Percentiles rank a stretch among this genome's conserved stretches.
phyloP scores from a whole-genome alignment of 2,888 invertebrate genomes.

The Dynastes maya region DNA sequence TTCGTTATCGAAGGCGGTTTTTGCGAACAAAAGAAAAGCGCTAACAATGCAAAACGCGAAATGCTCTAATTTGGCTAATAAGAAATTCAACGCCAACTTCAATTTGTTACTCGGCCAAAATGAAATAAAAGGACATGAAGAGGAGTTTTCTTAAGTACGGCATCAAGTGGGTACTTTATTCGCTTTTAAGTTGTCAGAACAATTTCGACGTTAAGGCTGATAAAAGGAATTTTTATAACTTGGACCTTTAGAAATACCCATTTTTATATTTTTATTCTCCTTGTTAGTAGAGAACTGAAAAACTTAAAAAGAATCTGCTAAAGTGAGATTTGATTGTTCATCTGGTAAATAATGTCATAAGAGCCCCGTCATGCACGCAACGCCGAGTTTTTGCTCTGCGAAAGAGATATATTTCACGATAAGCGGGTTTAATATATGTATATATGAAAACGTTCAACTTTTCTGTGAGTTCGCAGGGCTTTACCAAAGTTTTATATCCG shows the following conservation, averaged over 20 bases:
- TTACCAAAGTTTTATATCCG: constrained; percentile 15
- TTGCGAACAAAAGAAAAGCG: constrained; percentile 26
- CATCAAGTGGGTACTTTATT: not conserved
- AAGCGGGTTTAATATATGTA: not conserved
- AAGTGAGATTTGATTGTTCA: not conserved
- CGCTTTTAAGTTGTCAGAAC: not conserved
- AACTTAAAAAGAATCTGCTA: not conserved
- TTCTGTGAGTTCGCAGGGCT: not conserved
- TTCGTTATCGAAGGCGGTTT: constrained; percentile 9
- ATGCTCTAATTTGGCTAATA: constrained; percentile 39
- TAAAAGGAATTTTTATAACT: not conserved
- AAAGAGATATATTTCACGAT: not conserved
- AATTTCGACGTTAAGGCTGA: not conserved
- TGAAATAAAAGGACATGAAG: not conserved
- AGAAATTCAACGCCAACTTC: constrained; percentile 23
- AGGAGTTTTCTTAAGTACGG: constrained; percentile 8
- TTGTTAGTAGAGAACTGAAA: not conserved
- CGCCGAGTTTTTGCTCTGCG: not conserved
- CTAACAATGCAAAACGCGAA: constrained; percentile 29
- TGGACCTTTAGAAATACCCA: not conserved
- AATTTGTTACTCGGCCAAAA: not conserved
- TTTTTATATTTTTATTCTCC: not conserved
- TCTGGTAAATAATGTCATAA: not conserved
- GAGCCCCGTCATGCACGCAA: not conserved
- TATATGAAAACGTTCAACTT: not conserved